Percentiles rank a stretch among this genome's conserved stretches.
Conservation (phyloP, 2,113 vertebrate species). For the Rutilus rutilus region DNA sequence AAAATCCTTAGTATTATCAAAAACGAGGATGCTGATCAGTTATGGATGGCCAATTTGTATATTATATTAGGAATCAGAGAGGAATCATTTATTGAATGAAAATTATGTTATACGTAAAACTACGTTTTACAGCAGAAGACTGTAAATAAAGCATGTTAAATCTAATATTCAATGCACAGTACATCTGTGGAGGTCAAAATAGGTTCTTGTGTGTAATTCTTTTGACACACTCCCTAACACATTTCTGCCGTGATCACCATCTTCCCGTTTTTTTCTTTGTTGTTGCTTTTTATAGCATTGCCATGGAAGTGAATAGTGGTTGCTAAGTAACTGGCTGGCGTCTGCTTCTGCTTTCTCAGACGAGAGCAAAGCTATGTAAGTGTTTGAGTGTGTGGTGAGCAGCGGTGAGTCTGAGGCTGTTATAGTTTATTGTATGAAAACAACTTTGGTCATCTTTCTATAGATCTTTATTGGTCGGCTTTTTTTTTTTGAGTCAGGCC, state of each 20-base stretch:
- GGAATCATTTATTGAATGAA: not conserved
- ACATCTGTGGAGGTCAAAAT: not conserved
- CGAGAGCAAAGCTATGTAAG: constrained; percentile 44
- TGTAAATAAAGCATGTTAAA: not conserved
- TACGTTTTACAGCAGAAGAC: not conserved
- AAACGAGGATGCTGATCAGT: not conserved
- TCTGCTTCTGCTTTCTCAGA: constrained; percentile 66
- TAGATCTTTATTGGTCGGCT: too few species aligned
- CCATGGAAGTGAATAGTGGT: constrained; percentile 74
- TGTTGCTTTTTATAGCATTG: constrained; percentile 76
- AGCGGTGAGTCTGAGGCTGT: constrained; percentile 9
- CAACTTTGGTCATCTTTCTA: not conserved
- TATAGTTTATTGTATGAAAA: constrained; percentile 12
- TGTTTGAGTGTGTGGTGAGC: constrained; percentile 6
- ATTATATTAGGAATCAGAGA: not conserved
- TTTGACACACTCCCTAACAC: constrained; percentile 46
- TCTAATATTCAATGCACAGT: not conserved
- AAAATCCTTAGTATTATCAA: not conserved
- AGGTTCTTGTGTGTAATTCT: not conserved
- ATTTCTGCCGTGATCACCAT: constrained; percentile 49
- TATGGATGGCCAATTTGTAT: not conserved
- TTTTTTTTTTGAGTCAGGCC: not conserved
- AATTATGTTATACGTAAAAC: not conserved
- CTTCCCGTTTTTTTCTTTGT: constrained; percentile 61
- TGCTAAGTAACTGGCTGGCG: constrained; percentile 78